These are phyloP conservation scores for Sphecodes monilicornis DNA, from an alignment of 2,888 invertebrate species.

Conservation along the genomic window DNA sequence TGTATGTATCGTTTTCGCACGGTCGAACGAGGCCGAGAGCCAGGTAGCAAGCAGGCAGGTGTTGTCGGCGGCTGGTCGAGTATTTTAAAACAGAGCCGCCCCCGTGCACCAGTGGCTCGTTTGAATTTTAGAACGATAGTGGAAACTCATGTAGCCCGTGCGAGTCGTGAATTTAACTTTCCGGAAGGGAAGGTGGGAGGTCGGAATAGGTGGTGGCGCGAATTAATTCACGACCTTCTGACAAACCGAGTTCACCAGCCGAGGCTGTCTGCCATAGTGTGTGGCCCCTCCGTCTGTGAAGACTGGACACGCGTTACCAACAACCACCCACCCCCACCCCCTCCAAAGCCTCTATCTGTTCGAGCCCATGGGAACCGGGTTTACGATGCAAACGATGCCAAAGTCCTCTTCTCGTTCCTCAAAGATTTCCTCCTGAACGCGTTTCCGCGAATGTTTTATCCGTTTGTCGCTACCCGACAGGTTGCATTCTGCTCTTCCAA, in stretches of 20 bases:
- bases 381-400: constrained; percentile 1
- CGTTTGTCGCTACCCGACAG: not conserved
- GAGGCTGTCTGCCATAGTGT: not conserved
- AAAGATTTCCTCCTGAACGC: not conserved
- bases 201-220: constrained; percentile 51
- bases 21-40: constrained; percentile 11
- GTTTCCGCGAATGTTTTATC: not conserved
- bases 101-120: constrained; percentile 67
- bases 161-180: constrained; percentile 74
- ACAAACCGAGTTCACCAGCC: constrained; percentile 67
- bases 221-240: constrained; percentile 75
- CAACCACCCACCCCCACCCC: not conserved
- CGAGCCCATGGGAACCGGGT: not conserved
- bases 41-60: constrained; percentile 12
- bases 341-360: too few species aligned
- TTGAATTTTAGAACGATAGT: constrained; percentile 77
- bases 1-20: not conserved
- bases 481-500: not conserved
- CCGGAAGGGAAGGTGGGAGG: constrained; percentile 44
- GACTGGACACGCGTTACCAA: not conserved
- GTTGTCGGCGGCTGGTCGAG: constrained; percentile 43
- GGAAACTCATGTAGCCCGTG: constrained; percentile 75
- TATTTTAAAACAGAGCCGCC: constrained; percentile 70
- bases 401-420: not conserved
- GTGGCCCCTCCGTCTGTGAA: not conserved